Evolutionary conservation across 2,113 vertebrate genomes (phyloP).

Genomic region (Copsychus sechellarum): DNA sequence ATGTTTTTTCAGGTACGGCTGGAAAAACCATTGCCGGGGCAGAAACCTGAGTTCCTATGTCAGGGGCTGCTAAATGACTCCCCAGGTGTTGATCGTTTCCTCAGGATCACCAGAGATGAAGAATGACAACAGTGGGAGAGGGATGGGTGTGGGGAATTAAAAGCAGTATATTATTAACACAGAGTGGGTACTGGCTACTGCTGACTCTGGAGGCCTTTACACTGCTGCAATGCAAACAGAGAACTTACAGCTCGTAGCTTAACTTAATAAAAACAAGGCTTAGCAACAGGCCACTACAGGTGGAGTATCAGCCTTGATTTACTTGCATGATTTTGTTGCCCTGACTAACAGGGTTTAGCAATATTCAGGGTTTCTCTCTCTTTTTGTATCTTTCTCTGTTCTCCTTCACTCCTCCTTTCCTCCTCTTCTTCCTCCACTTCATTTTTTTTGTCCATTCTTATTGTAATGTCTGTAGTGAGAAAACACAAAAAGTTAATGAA

Average conservation of each 20-base stretch:
- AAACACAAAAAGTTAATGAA: neutral
- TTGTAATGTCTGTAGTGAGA: neutral
- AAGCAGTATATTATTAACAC: neutral
- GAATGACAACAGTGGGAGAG: neutral
- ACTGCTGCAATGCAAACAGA: neutral
- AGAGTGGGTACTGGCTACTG: neutral
- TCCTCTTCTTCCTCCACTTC: neutral
- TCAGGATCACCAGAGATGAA: neutral
- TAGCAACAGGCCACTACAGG: neutral
- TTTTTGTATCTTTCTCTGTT: neutral
- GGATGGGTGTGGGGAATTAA: neutral
- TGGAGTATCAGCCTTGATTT: neutral
- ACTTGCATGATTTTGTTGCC: neutral
- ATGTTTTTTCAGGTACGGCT: neutral
- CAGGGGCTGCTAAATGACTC: neutral
- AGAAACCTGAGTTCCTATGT: neutral
- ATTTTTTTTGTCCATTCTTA: neutral
- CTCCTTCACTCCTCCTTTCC: neutral
- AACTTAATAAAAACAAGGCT: neutral
- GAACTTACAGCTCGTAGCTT: neutral
- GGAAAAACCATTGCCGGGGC: neutral
- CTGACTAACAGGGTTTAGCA: neutral
- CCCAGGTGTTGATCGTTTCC: neutral
- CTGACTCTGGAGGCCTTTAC: neutral
- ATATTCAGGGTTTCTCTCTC: neutral